Conservation (phyloP, 2,113 vertebrate genomes). For the Turdus rufiventris region DNA sequence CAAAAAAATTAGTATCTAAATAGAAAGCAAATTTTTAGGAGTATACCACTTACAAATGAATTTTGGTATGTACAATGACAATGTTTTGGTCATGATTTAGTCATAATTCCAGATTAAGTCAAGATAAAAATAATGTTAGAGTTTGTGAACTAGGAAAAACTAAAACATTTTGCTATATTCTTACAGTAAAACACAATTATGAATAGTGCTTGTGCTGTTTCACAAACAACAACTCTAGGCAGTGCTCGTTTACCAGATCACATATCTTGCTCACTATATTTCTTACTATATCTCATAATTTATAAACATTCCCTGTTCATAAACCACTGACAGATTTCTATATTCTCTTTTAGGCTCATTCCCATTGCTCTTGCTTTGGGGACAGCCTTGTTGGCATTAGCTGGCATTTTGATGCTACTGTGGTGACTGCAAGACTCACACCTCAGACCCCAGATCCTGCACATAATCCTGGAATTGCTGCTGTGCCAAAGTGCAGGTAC, state of each 20-base stretch:
- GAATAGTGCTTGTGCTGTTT: background rate
- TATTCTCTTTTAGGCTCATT: background rate
- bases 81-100: background rate
- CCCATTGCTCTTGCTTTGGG: background rate
- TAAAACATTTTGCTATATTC: background rate
- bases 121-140: background rate
- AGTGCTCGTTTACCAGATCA: accelerated
- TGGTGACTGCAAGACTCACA: background rate
- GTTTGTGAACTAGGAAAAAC: background rate
- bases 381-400: background rate
- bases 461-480: background rate
- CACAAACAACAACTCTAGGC: background rate
- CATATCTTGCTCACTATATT: accelerated
- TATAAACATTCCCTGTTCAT: background rate
- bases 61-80: background rate
- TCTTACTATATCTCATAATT: background rate
- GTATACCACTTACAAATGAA: background rate
- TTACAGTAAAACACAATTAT: background rate
- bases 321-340: background rate
- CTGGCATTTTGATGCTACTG: background rate
- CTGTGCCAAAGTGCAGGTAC: background rate
- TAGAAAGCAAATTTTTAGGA: background rate
- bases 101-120: background rate
- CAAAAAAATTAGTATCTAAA: background rate
- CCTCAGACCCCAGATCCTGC: background rate